Percentiles rank a stretch among this genome's conserved stretches.
Evolutionary conservation across 2,888 invertebrate species (phyloP).

Genomic region (Stomorhina lunata): DNA sequence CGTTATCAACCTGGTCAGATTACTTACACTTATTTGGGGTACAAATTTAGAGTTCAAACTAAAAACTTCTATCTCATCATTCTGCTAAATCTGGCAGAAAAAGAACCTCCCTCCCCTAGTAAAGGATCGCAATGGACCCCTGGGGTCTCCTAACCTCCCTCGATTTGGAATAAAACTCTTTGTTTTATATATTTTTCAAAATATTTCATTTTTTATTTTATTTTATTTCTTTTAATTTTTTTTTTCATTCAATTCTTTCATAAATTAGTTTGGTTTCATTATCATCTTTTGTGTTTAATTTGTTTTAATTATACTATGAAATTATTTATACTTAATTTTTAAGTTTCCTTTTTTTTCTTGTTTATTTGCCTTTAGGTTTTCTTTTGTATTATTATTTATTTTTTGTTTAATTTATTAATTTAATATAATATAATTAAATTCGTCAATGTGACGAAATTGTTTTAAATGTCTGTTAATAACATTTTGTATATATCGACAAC

Average conservation of each 20-base stretch:
- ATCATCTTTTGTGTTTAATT: slow-evolving; percentile 27
- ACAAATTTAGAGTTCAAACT: too few relatives aligned
- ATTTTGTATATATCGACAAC: slow-evolving; percentile 76
- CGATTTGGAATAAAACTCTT: slow-evolving; percentile 23
- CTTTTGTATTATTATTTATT: slow-evolving; percentile 45
- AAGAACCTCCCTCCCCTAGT: too few relatives aligned
- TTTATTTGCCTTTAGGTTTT: slow-evolving; percentile 26
- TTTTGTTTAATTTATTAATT: slow-evolving; percentile 66
- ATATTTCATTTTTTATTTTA: slow-evolving; percentile 56
- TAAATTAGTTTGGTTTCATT: slow-evolving; percentile 58
- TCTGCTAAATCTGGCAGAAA: too few relatives aligned
- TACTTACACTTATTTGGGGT: too few relatives aligned
- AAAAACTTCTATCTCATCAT: too few relatives aligned
- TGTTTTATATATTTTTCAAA: slow-evolving; percentile 58
- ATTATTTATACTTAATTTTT: slow-evolving; percentile 62
- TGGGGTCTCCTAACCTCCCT: too few relatives aligned
- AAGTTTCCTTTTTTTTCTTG: slow-evolving; percentile 42
- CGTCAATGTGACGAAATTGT: slow-evolving; percentile 80
- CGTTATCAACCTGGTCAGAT: too few relatives aligned
- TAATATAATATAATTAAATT: slow-evolving; percentile 75
- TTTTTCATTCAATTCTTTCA: slow-evolving; percentile 64
- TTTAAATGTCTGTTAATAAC: slow-evolving; percentile 78
- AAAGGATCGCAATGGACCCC: too few relatives aligned
- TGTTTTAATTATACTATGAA: slow-evolving; percentile 62
- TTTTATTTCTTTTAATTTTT: slow-evolving; percentile 26